Base-by-base conservation (phyloP, 2,888 invertebrate species). In the Acanthopleura granulata region DNA sequence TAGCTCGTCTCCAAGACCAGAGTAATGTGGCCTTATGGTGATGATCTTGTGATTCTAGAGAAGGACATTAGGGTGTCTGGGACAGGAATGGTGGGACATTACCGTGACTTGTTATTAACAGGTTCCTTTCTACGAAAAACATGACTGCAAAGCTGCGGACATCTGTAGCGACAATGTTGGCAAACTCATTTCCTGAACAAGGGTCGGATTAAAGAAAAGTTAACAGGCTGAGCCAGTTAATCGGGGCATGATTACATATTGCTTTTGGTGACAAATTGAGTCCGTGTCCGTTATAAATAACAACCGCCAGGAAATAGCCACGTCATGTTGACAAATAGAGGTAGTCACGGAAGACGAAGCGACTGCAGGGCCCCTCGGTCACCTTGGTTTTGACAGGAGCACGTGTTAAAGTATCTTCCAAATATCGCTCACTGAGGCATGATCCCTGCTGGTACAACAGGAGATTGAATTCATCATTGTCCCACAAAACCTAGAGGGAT, bases 201-300 rank as follows among this genome's bases (percentile, higher is more conserved):
- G 14, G 18, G 16, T 1, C 15, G 3, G 16, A 6, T 12, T 66
- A 16, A 66, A 66, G 29, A 66, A 22, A 22, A 66, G 66, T 66
- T 66, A 66, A 27, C 66, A 66, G n/a, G 29, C 66, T 22, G 29
- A 25, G 29, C 66, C 29, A 66, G 66, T 27, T 66, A 27, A 66
- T 66, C 66, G 25, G 66, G 29, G 29, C 25, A 25, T 66, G 66
- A 27, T 66, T 66, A 22, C 66, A 66, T 66, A 66, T 66, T 66
- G 57, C 66, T 66, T 16, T 66, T 22, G 29, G 16, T 66, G 66
- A 66, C 29, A 66, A 27, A 66, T 66, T 66, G 29, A 57, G 57
- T 18, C 29, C 15, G 16, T 66, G 29, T 57, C 57, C 25, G 29
- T 25, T 27, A 27, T 66, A 66, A 66, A 66, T 66, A 66, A 66